Conservation (phyloP, 2,888 invertebrate genomes). For the Drosophila infuscata region DNA sequence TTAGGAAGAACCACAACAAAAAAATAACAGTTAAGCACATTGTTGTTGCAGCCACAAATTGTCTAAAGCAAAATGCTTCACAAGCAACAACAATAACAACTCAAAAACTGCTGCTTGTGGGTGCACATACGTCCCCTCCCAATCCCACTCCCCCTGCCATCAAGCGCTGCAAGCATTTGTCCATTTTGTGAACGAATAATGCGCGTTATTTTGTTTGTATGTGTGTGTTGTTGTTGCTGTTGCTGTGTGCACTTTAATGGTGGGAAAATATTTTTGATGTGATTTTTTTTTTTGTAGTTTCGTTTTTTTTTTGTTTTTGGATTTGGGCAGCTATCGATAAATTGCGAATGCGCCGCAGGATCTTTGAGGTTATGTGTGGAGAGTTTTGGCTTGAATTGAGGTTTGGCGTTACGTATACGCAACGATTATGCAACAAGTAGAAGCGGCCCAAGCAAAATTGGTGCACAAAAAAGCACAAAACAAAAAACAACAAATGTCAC, state of each 20-base stretch:
- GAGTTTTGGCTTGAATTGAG: slow-evolving; percentile 21
- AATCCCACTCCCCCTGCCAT: not conserved
- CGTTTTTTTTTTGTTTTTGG: slow-evolving; percentile 36
- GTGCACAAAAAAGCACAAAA: slow-evolving; percentile 17
- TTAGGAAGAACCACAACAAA: slow-evolving; percentile 49
- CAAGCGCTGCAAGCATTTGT: slow-evolving; percentile 43
- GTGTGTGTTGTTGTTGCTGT: slow-evolving; percentile 34
- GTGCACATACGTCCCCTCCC: slow-evolving; percentile 40
- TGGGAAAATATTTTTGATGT: slow-evolving; percentile 73
- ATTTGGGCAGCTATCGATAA: slow-evolving; percentile 43
- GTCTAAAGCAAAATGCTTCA: slow-evolving; percentile 51
- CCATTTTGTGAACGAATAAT: slow-evolving; percentile 65
- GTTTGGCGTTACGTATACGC: slow-evolving; percentile 56
- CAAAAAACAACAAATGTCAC: slow-evolving; percentile 66
- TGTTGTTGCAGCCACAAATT: slow-evolving; percentile 34
- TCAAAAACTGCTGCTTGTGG: slow-evolving; percentile 53
- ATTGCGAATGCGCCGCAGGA: slow-evolving; percentile 51
- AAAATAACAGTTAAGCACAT: slow-evolving; percentile 40
- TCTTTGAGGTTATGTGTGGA: slow-evolving; percentile 22
- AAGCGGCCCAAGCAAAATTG: slow-evolving; percentile 36
- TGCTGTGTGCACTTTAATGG: slow-evolving; percentile 67
- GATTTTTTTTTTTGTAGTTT: slow-evolving; percentile 28
- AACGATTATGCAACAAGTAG: slow-evolving; percentile 57
- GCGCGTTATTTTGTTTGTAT: slow-evolving; percentile 61
- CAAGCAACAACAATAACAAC: slow-evolving; percentile 30